Conservation (phyloP, 2,888 invertebrate genomes). For the Drosophila robusta region DNA sequence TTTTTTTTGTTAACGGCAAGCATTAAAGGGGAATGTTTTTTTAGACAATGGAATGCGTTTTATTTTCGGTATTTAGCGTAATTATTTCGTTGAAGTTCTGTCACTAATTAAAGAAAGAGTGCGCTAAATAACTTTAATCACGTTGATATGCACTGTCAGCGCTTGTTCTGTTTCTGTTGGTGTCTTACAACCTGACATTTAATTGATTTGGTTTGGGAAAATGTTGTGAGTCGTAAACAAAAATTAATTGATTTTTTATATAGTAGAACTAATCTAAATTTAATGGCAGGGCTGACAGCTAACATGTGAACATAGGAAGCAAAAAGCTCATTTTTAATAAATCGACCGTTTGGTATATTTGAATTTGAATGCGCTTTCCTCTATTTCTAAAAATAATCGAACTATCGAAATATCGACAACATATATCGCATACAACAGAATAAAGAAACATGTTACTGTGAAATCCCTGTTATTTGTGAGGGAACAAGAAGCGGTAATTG, state of each 20-base stretch:
- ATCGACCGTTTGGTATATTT: background rate
- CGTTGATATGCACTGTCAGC: constrained; percentile 16
- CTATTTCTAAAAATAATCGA: background rate
- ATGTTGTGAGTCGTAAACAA: background rate
- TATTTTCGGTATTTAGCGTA: constrained; percentile 67
- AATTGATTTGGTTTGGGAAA: constrained; percentile 4
- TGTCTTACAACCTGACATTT: constrained; percentile 39
- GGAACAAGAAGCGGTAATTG: too few relatives aligned
- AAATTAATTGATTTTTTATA: background rate
- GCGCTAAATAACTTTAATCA: constrained; percentile 60
- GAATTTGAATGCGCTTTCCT: background rate
- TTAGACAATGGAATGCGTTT: constrained; percentile 44
- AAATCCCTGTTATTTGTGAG: background rate
- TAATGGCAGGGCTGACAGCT: background rate
- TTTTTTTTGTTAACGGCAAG: background rate
- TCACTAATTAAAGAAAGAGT: constrained; percentile 61
- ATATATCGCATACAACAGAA: constrained; percentile 15
- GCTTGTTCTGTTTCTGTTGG: background rate
- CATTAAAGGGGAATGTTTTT: constrained; percentile 29
- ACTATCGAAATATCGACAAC: constrained; percentile 13
- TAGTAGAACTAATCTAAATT: background rate
- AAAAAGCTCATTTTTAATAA: background rate
- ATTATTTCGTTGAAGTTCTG: constrained; percentile 56
- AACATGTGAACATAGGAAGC: background rate
- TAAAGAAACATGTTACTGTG: background rate